A percentile compares a stretch with the other conserved stretches of the same genome.
These are phyloP conservation scores for Phyllostomus hastatus DNA, from an alignment of 2,113 vertebrate species.

Conservation along the genomic window DNA sequence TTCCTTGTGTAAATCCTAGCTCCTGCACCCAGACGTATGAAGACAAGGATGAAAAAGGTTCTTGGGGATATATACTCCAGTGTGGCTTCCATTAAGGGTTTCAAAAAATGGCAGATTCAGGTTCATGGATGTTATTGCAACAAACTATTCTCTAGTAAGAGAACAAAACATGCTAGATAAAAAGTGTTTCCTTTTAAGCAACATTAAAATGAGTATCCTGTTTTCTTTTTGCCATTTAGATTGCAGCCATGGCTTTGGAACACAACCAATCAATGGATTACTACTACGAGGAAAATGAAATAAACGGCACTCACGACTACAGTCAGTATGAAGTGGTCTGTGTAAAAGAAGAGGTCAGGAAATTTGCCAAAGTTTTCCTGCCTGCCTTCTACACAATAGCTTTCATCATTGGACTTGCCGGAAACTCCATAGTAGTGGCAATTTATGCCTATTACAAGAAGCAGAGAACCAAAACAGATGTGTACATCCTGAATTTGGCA, in stretches of 20 bases:
- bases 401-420: conserved; percentile 87
- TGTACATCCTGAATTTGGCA: conserved; percentile 91
- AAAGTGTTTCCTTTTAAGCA: background rate
- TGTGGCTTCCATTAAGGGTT: background rate
- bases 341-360: conserved; percentile 88
- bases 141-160: background rate
- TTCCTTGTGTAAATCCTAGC: background rate
- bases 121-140: conserved; percentile 82
- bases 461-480: conserved; percentile 86
- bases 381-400: conserved; percentile 86
- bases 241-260: conserved; percentile 66
- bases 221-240: conserved; percentile 51
- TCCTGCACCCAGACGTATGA: background rate
- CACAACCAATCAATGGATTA: conserved; percentile 78
- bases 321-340: conserved; percentile 87
- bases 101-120: conserved; percentile 80
- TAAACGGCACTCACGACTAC: conserved; percentile 84
- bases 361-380: conserved; percentile 87
- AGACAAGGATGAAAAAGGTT: background rate
- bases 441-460: conserved; percentile 91
- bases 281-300: conserved; percentile 81
- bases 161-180: background rate
- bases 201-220: background rate
- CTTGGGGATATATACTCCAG: background rate
- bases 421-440: conserved; percentile 88